Percentiles rank a stretch among this genome's conserved stretches.
These are phyloP conservation scores for Apoderus coryli DNA, from an alignment of 2,888 invertebrate genomes.

Conservation along the genomic window DNA sequence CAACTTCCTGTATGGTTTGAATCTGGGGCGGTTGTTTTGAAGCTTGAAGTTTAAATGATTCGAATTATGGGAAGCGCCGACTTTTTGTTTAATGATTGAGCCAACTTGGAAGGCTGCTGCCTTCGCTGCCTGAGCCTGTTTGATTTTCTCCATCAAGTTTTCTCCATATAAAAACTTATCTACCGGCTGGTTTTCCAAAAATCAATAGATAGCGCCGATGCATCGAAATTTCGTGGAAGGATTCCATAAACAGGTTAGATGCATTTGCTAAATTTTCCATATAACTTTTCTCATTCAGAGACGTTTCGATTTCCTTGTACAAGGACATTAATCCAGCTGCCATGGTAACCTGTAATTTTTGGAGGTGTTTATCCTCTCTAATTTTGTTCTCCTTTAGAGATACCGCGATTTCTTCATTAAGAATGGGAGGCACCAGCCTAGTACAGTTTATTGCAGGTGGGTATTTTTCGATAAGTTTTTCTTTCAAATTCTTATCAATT, in stretches of 20 bases:
- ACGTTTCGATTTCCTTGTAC: background rate
- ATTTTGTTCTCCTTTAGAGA: too few relatives aligned
- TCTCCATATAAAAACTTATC: constrained; percentile 6
- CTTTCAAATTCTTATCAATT: too few relatives aligned
- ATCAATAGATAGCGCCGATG: constrained; percentile 3
- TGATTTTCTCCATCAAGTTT: constrained; percentile 6
- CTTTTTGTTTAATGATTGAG: constrained; percentile 2
- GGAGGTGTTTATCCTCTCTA: too few relatives aligned
- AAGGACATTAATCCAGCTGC: too few relatives aligned
- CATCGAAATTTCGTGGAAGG: constrained; percentile 1
- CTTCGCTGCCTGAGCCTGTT: constrained; percentile 6
- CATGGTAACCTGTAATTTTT: too few relatives aligned
- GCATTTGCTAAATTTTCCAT: constrained; percentile 5
- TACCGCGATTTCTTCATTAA: too few relatives aligned
- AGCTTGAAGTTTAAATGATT: constrained; percentile 6
- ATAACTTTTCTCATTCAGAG: too few relatives aligned
- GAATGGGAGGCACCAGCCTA: too few relatives aligned
- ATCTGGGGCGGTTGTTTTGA: too few relatives aligned
- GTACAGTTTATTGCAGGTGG: too few relatives aligned
- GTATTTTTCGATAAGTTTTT: too few relatives aligned
- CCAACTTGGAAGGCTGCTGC: constrained; percentile 5
- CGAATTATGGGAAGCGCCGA: background rate
- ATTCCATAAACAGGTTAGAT: background rate
- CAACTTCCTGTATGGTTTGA: too few relatives aligned
- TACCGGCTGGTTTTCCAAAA: background rate